Percentiles rank a stretch among this genome's conserved stretches.
phyloP scores from a whole-genome alignment of 2,113 vertebrate genomes.

The Telmatochromis sp. region DNA sequence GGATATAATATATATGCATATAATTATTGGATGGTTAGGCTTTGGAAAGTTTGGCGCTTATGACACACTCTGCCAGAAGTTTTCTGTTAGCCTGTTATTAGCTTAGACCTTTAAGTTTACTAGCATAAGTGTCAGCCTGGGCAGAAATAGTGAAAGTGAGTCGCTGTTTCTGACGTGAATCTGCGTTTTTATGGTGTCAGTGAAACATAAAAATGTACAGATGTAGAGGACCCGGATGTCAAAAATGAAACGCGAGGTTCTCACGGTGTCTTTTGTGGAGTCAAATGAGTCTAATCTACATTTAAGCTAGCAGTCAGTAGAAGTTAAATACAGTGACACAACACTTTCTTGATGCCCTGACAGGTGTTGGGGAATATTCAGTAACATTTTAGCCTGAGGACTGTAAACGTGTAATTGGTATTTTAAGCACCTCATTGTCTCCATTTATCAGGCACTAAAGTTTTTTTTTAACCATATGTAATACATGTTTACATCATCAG shows the following conservation, averaged over 20 bases:
- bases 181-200: not conserved
- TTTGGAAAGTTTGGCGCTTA: not conserved
- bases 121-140: not conserved
- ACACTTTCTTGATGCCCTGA: not conserved
- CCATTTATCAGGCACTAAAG: not conserved
- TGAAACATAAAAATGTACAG: not conserved
- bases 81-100: not conserved
- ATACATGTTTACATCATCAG: not conserved
- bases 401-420: not conserved
- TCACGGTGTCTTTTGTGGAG: not conserved
- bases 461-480: not conserved
- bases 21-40: rapidly evolving
- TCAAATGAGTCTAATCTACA: not conserved
- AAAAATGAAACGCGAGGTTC: not conserved
- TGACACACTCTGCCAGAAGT: not conserved
- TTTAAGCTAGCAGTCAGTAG: not conserved
- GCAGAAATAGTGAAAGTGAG: not conserved
- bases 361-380: not conserved
- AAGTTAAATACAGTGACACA: not conserved
- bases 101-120: not conserved
- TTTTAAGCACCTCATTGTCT: not conserved
- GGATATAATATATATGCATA: not conserved
- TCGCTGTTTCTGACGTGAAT: not conserved
- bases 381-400: not conserved
- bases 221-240: not conserved